Evolutionary conservation across 2,888 invertebrate species (phyloP), one percentile per base, ranked within the genome.

Genomic region (Pammene aurita): DNA sequence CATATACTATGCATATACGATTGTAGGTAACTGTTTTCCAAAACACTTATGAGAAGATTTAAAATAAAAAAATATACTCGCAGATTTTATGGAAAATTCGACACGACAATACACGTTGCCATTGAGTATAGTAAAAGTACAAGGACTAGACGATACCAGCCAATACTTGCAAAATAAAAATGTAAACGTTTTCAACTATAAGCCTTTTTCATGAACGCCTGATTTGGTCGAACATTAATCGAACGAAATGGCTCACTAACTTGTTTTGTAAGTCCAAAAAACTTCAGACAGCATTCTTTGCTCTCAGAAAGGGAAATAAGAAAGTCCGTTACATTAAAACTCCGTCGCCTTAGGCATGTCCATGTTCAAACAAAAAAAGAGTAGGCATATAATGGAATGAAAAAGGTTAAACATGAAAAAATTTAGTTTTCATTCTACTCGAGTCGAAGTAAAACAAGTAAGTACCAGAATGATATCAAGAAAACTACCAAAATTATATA

Each of bases 311-410:
- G 41, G 64, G 64, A 65, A 55, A 69, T 65, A 54, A 54, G 52
- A 60, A 65, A 69, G 60, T 65, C 16, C 26, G 38, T 46, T 55
- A 44, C 41, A 41, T 9, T 52, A 55, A 63, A 42, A 46, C 16
- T 42, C n/a, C 26, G 13, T 54, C 41, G 69, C 69, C 60, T 58
- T 14, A 46, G 69, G 69, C 69, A 14, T 41, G 64, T 46, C 64
- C 52, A 56, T 58, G 56, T 52, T 57, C 52, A 41, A 38, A 26
- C 7, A 54, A 54, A 56, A 55, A 61, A 50, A 41, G 56, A 38
- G 26, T 38, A 18, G 56, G 50, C 35, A 52, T 44, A 16, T 34
- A 26, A 58, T 14, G 14, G 7, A 38, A 42, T 35, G 35, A 50
- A 35, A 65, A 58, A 65, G 46, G 64, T 64, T 63, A 14, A 56